Evolutionary conservation across 2,113 vertebrate species (phyloP).

Genomic region (Tragelaphus scriptus): DNA sequence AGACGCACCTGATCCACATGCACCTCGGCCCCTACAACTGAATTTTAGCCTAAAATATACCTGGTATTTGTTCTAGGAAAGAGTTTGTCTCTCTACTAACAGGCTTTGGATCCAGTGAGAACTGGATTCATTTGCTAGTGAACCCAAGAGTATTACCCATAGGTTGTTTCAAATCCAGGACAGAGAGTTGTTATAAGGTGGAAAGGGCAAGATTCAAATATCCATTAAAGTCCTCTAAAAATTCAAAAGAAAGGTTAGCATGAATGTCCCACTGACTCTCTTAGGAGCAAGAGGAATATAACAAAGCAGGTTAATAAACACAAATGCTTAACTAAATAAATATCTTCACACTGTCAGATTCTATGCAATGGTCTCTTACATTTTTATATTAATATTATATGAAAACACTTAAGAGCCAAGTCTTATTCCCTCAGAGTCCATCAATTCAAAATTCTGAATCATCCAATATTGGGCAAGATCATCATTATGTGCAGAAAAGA

Average conservation of each 20-base stretch:
- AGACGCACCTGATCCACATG: neutral
- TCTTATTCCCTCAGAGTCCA: neutral
- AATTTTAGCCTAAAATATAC: neutral
- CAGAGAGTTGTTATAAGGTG: neutral
- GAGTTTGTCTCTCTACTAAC: neutral
- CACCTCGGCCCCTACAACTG: neutral
- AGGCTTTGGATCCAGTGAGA: neutral
- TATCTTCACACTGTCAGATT: neutral
- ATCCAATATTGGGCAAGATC: neutral
- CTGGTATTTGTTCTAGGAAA: neutral
- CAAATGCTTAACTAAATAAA: constrained; percentile 32
- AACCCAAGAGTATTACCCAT: neutral
- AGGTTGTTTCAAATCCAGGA: neutral
- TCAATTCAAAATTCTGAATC: neutral
- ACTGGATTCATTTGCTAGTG: neutral
- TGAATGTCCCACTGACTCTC: neutral
- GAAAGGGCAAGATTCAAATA: constrained; percentile 16
- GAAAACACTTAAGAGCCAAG: constrained; percentile 14
- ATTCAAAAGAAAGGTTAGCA: neutral
- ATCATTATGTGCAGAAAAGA: neutral
- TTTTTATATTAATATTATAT: neutral
- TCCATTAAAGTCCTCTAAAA: neutral
- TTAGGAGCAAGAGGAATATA: neutral
- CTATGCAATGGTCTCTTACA: neutral
- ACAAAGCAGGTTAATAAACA: constrained; percentile 16